Conservation (phyloP, 1,140 invertebrate genomes). For the Macrotrachela quadricornifera region DNA sequence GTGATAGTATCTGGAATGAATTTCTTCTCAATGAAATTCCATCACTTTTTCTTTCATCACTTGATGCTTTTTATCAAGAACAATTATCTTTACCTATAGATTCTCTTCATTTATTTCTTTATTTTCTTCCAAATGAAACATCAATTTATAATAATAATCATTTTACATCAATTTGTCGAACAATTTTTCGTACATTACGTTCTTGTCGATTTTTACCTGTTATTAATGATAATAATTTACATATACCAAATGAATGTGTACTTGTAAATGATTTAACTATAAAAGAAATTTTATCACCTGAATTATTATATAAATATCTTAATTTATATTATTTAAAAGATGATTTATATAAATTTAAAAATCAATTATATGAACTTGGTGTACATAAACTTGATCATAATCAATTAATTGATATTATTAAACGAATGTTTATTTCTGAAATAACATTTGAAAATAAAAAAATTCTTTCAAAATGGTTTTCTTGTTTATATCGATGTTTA, state of each 20-base stretch:
- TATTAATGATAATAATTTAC: neutral
- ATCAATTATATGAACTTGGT: neutral
- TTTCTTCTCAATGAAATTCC: conserved; percentile 11
- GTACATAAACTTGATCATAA: neutral
- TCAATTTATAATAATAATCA: no score
- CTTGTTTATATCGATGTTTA: neutral
- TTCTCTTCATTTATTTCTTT: no score
- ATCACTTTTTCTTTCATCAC: conserved; percentile 21
- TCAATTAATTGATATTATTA: neutral
- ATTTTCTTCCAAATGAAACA: no score
- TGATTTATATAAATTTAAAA: neutral
- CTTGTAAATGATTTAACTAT: neutral
- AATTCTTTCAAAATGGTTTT: neutral
- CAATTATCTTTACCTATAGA: neutral
- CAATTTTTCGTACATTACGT: no score
- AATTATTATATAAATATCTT: neutral
- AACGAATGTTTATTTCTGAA: neutral
- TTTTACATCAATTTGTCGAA: no score
- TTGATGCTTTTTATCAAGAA: conserved; percentile 22
- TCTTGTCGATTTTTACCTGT: neutral
- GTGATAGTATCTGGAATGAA: conserved; percentile 5
- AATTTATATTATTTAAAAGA: neutral
- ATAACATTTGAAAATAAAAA: neutral
- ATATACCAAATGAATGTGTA: conserved; percentile 1
- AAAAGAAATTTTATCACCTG: neutral